phyloP scores from a whole-genome alignment of 2,797 vertebrate genomes.

The Eptatretus atami region DNA sequence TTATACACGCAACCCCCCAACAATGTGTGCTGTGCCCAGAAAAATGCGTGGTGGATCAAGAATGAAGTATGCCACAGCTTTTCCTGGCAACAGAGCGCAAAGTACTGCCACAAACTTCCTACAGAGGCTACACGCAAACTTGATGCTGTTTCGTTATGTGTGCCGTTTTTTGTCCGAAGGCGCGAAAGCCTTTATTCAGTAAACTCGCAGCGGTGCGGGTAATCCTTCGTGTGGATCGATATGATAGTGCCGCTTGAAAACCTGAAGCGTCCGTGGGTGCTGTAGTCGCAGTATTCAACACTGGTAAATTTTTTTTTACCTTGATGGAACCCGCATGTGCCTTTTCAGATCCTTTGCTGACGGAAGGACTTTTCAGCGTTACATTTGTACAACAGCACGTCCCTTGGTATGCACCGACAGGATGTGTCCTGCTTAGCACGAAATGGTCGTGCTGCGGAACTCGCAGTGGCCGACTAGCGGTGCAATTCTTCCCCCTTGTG shows the following conservation, averaged over 20 bases:
- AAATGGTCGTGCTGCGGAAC: conserved; percentile 87
- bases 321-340: conserved; percentile 65
- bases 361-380: conserved; percentile 57
- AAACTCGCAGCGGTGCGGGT: conserved; percentile 91
- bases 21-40: too few relatives aligned
- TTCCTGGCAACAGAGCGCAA: too few relatives aligned
- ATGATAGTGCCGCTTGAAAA: conserved; percentile 94
- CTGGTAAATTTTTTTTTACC: conserved; percentile 76
- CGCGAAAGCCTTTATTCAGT: conserved; percentile 85
- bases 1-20: too few relatives aligned
- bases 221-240: conserved; percentile 98
- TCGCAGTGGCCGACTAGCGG: conserved; percentile 95
- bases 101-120: too few relatives aligned
- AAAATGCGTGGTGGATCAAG: too few relatives aligned
- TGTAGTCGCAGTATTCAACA: conserved; percentile 99
- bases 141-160: conserved; percentile 96
- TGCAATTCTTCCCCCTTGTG: conserved; percentile 92
- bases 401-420: conserved; percentile 93
- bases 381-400: conserved; percentile 40
- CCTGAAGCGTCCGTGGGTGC: conserved; percentile 90
- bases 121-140: conserved; percentile 51
- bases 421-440: conserved; percentile 83
- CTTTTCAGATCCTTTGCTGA: conserved; percentile 45
- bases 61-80: too few relatives aligned
- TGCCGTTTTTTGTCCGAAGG: conserved; percentile 98